These are phyloP conservation scores for Antechinus flavipes DNA, from an alignment of 2,113 vertebrate species.

Conservation along the genomic window DNA sequence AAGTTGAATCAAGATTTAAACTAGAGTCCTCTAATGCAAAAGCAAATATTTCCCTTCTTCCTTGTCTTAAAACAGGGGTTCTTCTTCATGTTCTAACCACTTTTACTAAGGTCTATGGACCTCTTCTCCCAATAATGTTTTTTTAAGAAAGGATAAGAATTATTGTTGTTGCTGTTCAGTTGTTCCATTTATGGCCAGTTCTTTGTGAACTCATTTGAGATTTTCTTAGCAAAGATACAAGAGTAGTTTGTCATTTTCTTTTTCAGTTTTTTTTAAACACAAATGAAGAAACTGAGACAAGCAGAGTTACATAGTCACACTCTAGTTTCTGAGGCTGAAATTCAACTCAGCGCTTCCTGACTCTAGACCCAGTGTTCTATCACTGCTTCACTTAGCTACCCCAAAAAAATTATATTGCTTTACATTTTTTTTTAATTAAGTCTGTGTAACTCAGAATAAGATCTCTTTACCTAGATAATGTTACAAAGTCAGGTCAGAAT, in stretches of 20 bases:
- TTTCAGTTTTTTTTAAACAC: background rate
- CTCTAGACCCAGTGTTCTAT: background rate
- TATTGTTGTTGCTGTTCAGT: background rate
- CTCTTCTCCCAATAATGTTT: background rate
- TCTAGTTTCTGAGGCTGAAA: background rate
- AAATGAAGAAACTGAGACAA: background rate
- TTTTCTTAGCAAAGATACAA: background rate
- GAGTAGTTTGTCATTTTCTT: background rate
- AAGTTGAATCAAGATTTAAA: constrained; percentile 15
- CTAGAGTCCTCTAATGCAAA: background rate
- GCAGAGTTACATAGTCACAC: background rate
- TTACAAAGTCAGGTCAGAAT: background rate
- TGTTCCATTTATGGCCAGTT: background rate
- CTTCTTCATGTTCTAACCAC: background rate
- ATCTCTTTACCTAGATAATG: background rate
- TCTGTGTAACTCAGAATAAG: background rate
- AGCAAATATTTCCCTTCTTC: background rate
- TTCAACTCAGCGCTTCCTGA: background rate
- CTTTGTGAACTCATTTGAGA: background rate
- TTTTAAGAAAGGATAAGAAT: background rate
- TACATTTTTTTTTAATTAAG: background rate
- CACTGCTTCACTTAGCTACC: background rate
- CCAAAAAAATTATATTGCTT: background rate
- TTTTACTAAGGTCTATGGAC: background rate
- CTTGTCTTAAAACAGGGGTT: background rate